Evolutionary conservation across 2,888 invertebrate genomes (phyloP), one percentile per base, ranked within the genome.

Genomic region (Tenthredo scrophulariae): DNA sequence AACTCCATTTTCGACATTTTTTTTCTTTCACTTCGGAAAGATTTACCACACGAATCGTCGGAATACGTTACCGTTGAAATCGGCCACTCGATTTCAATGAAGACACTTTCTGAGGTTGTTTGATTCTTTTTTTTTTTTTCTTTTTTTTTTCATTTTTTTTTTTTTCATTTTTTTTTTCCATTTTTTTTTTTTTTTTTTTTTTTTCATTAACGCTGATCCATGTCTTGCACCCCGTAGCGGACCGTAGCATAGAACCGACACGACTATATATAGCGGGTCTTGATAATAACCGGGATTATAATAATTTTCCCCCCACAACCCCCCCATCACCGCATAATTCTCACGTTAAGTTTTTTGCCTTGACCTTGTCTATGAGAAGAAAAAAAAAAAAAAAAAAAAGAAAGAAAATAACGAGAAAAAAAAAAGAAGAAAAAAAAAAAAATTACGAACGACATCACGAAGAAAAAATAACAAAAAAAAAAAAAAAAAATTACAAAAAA

Each of bases 161-260:
- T 87, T 86, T 86, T 29, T 50, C 2, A 0, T n/a, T 13, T 70
- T n/a, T 26, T 13, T 43, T 10, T 37, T 70, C n/a, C n/a, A n/a
- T n/a, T 67, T 54, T 33, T 37, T n/a, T 33, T 9, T 58, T 2
- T 50, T 22, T 84, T 13, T n/a, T 26, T 58, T 37, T 46, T 50
- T 84, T 79, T 65, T 62, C 22, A 65, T 77, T 43, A 65, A 84
- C 46, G 80, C 77, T 65, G 82, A 67, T 83, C 82, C 46, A 46
- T 83, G 82, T 67, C 82, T 83, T 83, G 82, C 82, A 83, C 82
- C 82, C 82, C 82, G 82, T 83, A 83, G 82, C 65, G 67, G 67
- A 65, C 82, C 67, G 65, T 80, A 58, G 58, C n/a, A 62, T 33
- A 79, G n/a, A 80, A 58, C 40, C 75, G 50, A 58, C 33, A 79